Conservation (phyloP, 2,797 vertebrate genomes). For the Cryptoblepharus egeriae region DNA sequence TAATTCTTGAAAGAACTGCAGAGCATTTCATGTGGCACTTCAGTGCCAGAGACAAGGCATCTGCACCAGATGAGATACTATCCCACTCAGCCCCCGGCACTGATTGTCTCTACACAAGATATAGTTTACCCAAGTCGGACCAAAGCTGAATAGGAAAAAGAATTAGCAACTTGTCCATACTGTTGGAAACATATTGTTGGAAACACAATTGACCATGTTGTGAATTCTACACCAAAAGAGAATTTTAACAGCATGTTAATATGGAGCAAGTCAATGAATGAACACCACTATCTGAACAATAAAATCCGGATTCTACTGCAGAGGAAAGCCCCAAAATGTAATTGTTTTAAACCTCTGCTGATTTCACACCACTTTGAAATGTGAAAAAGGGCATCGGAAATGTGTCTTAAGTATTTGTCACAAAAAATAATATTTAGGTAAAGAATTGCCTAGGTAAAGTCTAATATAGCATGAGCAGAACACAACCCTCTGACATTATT, state of each 20-base stretch:
- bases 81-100: neutral
- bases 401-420: neutral
- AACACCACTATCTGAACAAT: conserved; percentile 3
- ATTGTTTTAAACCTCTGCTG: conserved; percentile 43
- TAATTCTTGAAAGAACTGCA: no score
- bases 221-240: neutral
- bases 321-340: conserved; percentile 43
- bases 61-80: no score
- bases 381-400: conserved; percentile 31
- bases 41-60: no score
- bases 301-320: neutral
- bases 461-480: conserved; percentile 15
- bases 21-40: no score
- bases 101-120: neutral
- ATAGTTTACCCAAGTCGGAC: neutral
- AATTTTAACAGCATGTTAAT: conserved; percentile 9
- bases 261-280: conserved; percentile 2
- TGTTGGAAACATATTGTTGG: no score
- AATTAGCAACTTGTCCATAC: neutral
- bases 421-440: conserved; percentile 33
- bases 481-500: conserved; percentile 31
- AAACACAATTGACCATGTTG: neutral
- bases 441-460: conserved; percentile 42
- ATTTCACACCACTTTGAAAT: conserved; percentile 29
- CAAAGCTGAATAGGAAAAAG: neutral